These are phyloP conservation scores for Phanerotoma sp. DNA, from an alignment of 2,888 invertebrate genomes.

Conservation along the genomic window DNA sequence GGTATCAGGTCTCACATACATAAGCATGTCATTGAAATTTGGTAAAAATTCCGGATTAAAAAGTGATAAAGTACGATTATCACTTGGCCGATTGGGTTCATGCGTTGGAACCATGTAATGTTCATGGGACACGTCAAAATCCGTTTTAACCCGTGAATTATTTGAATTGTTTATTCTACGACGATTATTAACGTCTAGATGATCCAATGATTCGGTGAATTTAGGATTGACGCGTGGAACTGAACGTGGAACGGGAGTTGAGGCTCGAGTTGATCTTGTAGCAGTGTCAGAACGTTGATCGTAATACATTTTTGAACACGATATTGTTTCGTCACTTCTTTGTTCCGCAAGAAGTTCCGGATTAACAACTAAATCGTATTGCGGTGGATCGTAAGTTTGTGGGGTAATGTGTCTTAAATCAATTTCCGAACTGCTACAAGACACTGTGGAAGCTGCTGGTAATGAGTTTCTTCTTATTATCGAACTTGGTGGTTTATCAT, in stretches of 20 bases:
- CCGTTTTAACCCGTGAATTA: conserved; percentile 16
- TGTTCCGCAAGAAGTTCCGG: conserved; percentile 20
- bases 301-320: neutral
- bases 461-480: conserved; percentile 6
- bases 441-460: conserved; percentile 15
- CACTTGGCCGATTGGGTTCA: conserved; percentile 33
- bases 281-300: conserved; percentile 12
- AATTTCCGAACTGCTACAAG: conserved; percentile 23
- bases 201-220: conserved; percentile 8
- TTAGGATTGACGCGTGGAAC: conserved; percentile 4
- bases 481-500: conserved; percentile 15
- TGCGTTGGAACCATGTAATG: conserved; percentile 39
- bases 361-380: conserved; percentile 20
- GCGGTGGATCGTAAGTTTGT: conserved; percentile 12
- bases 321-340: conserved; percentile 11
- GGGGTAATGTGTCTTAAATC: conserved; percentile 8
- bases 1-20: conserved; percentile 43
- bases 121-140: conserved; percentile 26
- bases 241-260: conserved; percentile 12
- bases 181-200: conserved; percentile 2
- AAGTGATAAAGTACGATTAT: conserved; percentile 45
- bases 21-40: conserved; percentile 52
- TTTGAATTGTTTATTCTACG: neutral
- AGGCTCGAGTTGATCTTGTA: conserved; percentile 17
- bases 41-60: conserved; percentile 54